A percentile compares a stretch with the other conserved stretches of the same genome.
phyloP scores from a whole-genome alignment of 2,113 vertebrate genomes.

The Chiloscyllium plagiosum region DNA sequence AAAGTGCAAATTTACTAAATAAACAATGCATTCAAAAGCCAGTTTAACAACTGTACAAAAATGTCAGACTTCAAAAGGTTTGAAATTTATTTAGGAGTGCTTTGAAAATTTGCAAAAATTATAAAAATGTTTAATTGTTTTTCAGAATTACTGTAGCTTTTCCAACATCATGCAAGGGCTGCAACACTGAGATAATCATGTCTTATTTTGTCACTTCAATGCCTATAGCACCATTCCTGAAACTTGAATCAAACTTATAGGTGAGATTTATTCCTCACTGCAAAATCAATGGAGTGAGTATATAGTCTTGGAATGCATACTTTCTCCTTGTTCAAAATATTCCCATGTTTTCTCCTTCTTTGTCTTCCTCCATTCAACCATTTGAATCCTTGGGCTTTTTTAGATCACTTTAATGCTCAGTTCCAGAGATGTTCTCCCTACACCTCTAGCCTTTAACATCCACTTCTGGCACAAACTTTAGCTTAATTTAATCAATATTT shows the following conservation, averaged over 20 bases:
- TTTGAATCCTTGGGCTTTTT: background rate
- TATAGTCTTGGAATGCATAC: background rate
- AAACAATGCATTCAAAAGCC: background rate
- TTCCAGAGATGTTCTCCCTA: background rate
- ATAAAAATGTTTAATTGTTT: background rate
- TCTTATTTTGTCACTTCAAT: background rate
- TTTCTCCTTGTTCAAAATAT: background rate
- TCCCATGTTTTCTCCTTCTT: background rate
- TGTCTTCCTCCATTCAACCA: background rate
- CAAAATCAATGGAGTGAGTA: background rate
- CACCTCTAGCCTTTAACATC: background rate
- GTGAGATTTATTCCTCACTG: background rate
- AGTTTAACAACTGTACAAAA: background rate
- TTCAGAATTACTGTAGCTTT: background rate
- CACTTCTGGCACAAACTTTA: background rate
- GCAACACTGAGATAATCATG: background rate
- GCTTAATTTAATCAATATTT: background rate
- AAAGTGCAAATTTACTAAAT: no score
- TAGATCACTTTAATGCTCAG: background rate
- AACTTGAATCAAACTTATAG: background rate
- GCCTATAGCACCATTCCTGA: background rate
- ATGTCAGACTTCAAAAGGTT: background rate
- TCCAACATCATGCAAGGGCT: background rate
- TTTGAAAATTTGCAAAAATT: background rate
- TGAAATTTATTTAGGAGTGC: background rate